Conservation (phyloP, 2,113 vertebrate genomes). For the Artemisiospiza belli region DNA sequence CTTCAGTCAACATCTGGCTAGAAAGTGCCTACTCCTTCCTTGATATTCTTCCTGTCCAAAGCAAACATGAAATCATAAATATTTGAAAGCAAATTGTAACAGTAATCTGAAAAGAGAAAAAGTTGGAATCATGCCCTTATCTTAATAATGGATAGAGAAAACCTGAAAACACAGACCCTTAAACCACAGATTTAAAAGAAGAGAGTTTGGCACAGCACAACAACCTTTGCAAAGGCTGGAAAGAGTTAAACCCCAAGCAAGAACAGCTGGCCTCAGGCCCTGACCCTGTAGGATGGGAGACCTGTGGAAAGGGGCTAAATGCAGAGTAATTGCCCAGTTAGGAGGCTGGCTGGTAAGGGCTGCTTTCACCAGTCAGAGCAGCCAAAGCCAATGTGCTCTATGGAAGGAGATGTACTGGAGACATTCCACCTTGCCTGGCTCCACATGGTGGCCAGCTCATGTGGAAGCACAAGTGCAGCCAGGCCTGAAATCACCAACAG, state of each 20-base stretch:
- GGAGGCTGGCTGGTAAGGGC: not conserved
- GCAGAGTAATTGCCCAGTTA: not conserved
- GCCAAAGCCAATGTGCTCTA: not conserved
- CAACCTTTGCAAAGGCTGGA: not conserved
- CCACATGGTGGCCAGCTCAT: not conserved
- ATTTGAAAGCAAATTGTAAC: not conserved
- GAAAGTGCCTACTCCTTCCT: not conserved
- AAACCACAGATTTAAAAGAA: not conserved
- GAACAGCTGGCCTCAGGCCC: not conserved
- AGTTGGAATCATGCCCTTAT: not conserved
- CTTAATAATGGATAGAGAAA: not conserved
- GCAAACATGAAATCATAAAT: not conserved
- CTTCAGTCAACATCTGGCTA: not conserved
- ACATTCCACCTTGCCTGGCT: not conserved
- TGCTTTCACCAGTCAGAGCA: not conserved
- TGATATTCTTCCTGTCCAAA: not conserved
- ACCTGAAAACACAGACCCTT: not conserved
- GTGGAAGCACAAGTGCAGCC: not conserved
- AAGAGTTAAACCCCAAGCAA: not conserved
- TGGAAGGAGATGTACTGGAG: not conserved
- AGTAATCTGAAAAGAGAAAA: not conserved
- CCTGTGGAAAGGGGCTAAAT: not conserved
- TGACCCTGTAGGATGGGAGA: not conserved
- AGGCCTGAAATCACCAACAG: not conserved
- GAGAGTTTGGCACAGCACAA: not conserved